Evolutionary conservation across 2,797 vertebrate genomes (phyloP), one percentile per base, ranked within the genome.

Genomic region (Vireo griseus): DNA sequence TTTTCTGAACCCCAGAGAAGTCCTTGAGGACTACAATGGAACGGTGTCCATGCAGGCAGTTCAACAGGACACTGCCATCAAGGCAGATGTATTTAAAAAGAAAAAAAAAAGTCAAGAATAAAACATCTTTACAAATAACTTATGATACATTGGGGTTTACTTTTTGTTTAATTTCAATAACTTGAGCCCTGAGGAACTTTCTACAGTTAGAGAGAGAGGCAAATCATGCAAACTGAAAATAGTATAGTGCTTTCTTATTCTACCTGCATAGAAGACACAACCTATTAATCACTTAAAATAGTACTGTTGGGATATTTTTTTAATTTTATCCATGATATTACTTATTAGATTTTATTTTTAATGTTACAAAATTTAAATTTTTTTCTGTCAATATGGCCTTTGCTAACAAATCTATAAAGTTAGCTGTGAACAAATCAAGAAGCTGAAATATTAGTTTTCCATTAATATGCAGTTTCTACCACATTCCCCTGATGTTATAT

Each of bases 31-130:
- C 7, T 17, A 16, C 24, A 50, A 8, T 5, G 33, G 5, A 10
- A 35, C 0, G 0, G 9, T 14, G 50, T 5, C 58, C n/a, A 47
- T 10, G 25, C 17, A 57, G 20, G 39, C 4, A 39, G 48, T 4
- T 44, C 50, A 44, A 35, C 0, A 4, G n/a, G 16, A 45, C 13
- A 29, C 35, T 62, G 63, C 16, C 31, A 29, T 28, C 42, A 16
- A 2, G 16, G 35, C 29, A 90, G 25, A 5, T 7, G 3, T 11
- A 51, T 39, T 77, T 52, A 5, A 40, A 21, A 35, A 67, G 12
- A 26, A 44, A 26, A 33, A 19, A 31, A 35, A 1, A 6, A 28
- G 5, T n/a, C 31, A 69, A 54, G 21, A 86, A 77, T 5, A 67
- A 87, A 77, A 40, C 8, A 52, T 18, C 5, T 7, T 68, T 90